phyloP scores from a whole-genome alignment of 2,888 invertebrate species.

The Apomyelois bistriatella region DNA sequence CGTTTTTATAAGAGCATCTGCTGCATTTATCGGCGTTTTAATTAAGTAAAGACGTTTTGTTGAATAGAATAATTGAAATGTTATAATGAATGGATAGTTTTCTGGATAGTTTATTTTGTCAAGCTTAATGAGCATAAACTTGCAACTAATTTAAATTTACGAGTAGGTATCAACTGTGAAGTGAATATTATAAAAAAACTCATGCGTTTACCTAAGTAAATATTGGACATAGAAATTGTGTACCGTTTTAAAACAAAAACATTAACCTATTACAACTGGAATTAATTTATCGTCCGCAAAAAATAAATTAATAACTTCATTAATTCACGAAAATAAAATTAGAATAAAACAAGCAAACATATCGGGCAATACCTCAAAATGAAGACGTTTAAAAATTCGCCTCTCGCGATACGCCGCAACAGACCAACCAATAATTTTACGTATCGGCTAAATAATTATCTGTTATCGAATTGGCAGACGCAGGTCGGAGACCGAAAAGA shows the following conservation, averaged over 20 bases:
- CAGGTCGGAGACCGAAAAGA: constrained; percentile 59
- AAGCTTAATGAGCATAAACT: no score
- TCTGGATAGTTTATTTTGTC: no score
- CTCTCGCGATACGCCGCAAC: constrained; percentile 45
- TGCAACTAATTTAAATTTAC: no score
- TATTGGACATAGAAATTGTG: neutral
- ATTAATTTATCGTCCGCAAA: neutral
- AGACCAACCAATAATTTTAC: constrained; percentile 64
- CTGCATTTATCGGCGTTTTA: constrained; percentile 54
- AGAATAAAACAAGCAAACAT: constrained; percentile 20
- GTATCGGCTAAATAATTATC: constrained; percentile 71
- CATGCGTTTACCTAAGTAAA: no score
- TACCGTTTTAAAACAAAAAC: neutral
- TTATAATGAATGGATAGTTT: neutral
- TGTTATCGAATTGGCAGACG: constrained; percentile 63
- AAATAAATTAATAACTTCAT: constrained; percentile 12
- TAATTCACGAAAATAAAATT: constrained; percentile 17
- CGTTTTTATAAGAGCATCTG: constrained; percentile 60
- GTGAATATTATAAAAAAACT: no score
- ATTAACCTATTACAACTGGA: neutral
- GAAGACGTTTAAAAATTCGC: constrained; percentile 64
- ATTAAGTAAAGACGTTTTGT: constrained; percentile 45
- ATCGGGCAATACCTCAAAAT: constrained; percentile 40
- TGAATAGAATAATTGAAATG: constrained; percentile 1
- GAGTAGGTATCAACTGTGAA: no score